Conservation (phyloP, 2,113 vertebrate genomes). For the Mugil cephalus region DNA sequence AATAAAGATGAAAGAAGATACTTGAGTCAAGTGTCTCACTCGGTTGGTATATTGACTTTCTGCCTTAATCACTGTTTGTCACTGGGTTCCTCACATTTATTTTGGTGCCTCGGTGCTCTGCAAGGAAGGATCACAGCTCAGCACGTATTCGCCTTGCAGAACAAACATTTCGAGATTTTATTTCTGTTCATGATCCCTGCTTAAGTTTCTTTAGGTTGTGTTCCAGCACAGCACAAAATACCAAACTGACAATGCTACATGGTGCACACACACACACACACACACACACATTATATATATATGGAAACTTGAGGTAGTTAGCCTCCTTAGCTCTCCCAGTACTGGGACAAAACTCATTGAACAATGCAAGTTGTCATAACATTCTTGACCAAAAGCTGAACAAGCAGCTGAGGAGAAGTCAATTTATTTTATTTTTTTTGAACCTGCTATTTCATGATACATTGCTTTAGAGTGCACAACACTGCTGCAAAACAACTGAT, state of each 20-base stretch:
- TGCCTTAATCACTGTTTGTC: background rate
- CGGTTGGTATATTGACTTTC: background rate
- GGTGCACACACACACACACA: too few relatives aligned
- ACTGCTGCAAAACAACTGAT: too few relatives aligned
- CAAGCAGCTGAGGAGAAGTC: too few relatives aligned
- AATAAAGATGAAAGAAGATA: slow-evolving; percentile 6
- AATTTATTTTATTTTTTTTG: too few relatives aligned
- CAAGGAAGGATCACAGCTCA: slow-evolving; percentile 31
- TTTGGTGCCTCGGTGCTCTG: slow-evolving; percentile 22
- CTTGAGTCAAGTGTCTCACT: slow-evolving; percentile 8
- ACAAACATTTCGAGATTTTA: slow-evolving; percentile 4
- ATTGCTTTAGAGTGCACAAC: too few relatives aligned
- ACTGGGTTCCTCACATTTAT: slow-evolving; percentile 11
- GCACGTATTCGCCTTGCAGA: background rate
- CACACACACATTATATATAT: too few relatives aligned
- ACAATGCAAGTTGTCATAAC: too few relatives aligned
- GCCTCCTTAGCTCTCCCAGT: too few relatives aligned
- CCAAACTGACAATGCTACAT: background rate
- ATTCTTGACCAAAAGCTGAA: too few relatives aligned
- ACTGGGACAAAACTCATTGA: too few relatives aligned
- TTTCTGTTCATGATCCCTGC: slow-evolving; percentile 14
- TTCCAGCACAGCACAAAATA: background rate
- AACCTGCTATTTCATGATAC: too few relatives aligned
- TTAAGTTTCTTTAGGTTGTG: background rate
- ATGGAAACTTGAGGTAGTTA: too few relatives aligned